These are phyloP conservation scores for Sinonovacula constricta DNA, from an alignment of 1,140 invertebrate species.

Conservation along the genomic window DNA sequence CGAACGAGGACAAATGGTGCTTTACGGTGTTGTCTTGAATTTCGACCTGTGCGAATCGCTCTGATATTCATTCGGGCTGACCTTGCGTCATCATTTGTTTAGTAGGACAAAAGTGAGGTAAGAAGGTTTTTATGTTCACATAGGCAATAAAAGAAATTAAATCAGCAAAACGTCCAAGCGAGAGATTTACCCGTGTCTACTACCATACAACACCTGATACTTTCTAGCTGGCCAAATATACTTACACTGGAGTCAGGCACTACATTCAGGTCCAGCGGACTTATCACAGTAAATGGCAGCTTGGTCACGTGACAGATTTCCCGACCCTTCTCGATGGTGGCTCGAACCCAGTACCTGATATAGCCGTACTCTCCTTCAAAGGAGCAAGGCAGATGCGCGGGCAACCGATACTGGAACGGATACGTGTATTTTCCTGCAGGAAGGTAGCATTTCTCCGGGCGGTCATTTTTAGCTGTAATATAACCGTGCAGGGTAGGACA, in stretches of 20 bases:
- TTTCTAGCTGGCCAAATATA: constrained; percentile 28
- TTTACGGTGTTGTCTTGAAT: too few species aligned
- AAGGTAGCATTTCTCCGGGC: constrained; percentile 22
- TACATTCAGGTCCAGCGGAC: constrained; percentile 72
- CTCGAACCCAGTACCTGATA: constrained; percentile 79
- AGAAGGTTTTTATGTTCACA: too few species aligned
- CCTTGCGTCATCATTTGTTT: too few species aligned
- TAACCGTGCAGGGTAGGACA: too few species aligned
- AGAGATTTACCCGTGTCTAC: too few species aligned
- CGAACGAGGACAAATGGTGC: too few species aligned
- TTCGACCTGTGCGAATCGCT: too few species aligned
- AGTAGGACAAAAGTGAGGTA: too few species aligned
- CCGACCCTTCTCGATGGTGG: constrained; percentile 76
- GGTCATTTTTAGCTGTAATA: background rate
- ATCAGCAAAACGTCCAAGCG: too few species aligned
- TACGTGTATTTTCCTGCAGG: constrained; percentile 78
- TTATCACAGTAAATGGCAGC: constrained; percentile 72
- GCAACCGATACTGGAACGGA: constrained; percentile 79
- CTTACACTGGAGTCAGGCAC: constrained; percentile 66
- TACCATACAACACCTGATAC: too few species aligned
- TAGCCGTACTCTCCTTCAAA: constrained; percentile 79
- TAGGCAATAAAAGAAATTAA: too few species aligned
- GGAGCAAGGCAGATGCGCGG: constrained; percentile 79
- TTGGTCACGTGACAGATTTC: constrained; percentile 68
- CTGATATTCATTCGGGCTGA: too few species aligned